Percentiles rank a stretch among this genome's conserved stretches.
Evolutionary conservation across 2,113 vertebrate species (phyloP).

Genomic region (Procavia capensis): DNA sequence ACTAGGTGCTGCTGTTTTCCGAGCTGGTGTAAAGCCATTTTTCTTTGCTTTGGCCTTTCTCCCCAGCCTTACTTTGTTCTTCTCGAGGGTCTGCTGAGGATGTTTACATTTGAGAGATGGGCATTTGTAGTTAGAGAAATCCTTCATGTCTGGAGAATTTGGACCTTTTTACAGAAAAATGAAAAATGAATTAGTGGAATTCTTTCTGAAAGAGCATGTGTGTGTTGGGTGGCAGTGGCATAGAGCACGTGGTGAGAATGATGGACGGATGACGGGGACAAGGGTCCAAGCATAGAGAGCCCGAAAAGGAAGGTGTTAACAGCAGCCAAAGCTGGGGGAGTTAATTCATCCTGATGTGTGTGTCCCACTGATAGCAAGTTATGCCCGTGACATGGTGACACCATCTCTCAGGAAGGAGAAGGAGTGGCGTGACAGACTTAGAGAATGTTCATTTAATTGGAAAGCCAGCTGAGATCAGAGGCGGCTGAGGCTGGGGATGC

Average conservation of each 20-base stretch:
- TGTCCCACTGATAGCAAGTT: conserved; percentile 82
- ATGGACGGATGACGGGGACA: not conserved
- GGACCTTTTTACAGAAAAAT: not conserved
- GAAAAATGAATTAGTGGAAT: not conserved
- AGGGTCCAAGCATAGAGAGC: not conserved
- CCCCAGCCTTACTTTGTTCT: fast-evolving
- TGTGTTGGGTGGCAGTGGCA: not conserved
- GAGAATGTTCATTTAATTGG: conserved; percentile 87
- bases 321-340: conserved; percentile 67
- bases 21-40: not conserved
- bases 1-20: not conserved
- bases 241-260: not conserved
- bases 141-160: not conserved
- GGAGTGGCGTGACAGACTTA: conserved; percentile 81
- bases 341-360: conserved; percentile 79
- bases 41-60: not conserved
- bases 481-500: conserved; percentile 83
- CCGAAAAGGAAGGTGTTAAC: conserved; percentile 68
- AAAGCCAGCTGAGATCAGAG: conserved; percentile 88
- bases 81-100: not conserved
- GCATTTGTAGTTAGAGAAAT: not conserved
- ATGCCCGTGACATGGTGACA: conserved; percentile 84
- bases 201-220: not conserved
- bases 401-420: conserved; percentile 82
- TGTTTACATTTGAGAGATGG: not conserved